Evolutionary conservation across 2,888 invertebrate species (phyloP).

Genomic region (Tachina grossa): DNA sequence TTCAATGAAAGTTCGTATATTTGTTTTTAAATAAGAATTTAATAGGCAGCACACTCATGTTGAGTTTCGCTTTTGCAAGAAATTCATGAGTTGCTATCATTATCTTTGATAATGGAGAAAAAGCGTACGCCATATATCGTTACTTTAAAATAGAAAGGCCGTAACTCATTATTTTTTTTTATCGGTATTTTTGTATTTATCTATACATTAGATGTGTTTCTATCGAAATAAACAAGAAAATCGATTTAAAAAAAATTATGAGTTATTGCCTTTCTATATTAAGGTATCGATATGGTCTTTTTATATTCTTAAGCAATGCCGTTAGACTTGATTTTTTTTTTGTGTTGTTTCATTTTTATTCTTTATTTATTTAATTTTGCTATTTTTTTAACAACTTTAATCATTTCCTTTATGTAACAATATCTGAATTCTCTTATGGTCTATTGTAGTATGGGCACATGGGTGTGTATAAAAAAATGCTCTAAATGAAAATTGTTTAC

Average conservation of each 20-base stretch:
- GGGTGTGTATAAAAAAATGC: background rate
- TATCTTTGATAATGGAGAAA: background rate
- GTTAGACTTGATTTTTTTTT: no score
- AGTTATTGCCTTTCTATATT: no score
- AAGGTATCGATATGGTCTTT: background rate
- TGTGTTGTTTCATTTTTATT: no score
- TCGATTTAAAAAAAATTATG: no score
- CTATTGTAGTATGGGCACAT: conserved; percentile 7
- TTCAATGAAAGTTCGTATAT: conserved; percentile 29
- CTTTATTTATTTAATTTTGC: background rate
- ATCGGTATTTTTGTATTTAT: no score
- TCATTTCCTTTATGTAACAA: no score
- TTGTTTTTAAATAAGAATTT: no score
- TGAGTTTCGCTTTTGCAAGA: background rate
- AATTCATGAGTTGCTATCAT: background rate
- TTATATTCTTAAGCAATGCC: background rate
- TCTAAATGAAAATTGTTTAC: background rate
- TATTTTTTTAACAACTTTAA: conserved; percentile 33
- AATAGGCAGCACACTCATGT: conserved; percentile 1
- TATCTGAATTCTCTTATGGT: conserved; percentile 12
- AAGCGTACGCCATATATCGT: no score
- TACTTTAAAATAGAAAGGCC: no score
- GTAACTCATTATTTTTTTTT: no score
- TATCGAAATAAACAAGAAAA: no score
- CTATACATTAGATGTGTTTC: no score